phyloP scores from a whole-genome alignment of 2,113 vertebrate genomes.

The Gobiocypris rarus region DNA sequence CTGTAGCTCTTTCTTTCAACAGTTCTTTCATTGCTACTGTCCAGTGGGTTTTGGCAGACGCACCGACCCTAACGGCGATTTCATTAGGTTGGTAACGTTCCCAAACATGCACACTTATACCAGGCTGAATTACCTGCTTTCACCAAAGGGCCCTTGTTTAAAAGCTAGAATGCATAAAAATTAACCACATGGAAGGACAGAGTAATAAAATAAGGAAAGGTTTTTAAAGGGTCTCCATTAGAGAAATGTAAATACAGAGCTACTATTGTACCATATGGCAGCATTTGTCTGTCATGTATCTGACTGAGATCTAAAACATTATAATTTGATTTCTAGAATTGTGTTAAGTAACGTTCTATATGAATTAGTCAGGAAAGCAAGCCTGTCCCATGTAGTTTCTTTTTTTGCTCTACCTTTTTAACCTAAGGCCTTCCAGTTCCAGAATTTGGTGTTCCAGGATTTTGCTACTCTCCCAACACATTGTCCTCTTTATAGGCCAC shows the following conservation, averaged over 20 bases:
- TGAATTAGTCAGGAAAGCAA: background rate
- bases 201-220: background rate
- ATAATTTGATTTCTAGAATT: background rate
- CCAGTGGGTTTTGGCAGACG: constrained; percentile 79
- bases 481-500: background rate
- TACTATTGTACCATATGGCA: background rate
- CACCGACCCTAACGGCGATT: constrained; percentile 81
- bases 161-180: background rate
- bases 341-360: background rate
- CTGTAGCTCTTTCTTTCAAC: constrained; percentile 81
- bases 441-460: background rate
- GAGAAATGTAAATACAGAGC: background rate
- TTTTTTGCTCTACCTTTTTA: background rate
- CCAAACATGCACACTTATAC: constrained; percentile 24
- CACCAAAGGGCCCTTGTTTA: background rate
- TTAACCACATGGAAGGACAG: background rate
- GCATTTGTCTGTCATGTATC: background rate
- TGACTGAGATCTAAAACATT: background rate
- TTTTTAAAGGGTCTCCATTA: too few relatives aligned
- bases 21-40: constrained; percentile 83
- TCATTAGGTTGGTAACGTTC: constrained; percentile 76
- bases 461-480: background rate
- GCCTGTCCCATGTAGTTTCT: background rate
- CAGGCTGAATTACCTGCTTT: background rate
- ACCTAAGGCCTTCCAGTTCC: background rate